phyloP scores from a whole-genome alignment of 2,888 invertebrate genomes.

The Ichneumon xanthorius region DNA sequence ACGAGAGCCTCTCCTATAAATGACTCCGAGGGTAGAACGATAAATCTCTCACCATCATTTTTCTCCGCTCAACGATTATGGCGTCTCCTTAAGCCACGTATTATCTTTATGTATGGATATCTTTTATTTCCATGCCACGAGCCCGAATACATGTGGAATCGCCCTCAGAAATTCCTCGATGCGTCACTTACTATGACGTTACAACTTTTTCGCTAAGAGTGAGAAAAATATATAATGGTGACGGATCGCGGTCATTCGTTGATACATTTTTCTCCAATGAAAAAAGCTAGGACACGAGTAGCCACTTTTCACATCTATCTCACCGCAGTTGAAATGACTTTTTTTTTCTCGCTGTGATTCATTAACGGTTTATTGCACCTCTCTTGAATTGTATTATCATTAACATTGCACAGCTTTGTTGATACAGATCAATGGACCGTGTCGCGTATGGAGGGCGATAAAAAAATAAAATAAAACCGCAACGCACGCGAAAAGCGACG shows the following conservation, averaged over 20 bases:
- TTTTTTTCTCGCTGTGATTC: background rate
- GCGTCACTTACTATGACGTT: background rate
- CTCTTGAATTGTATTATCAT: slow-evolving; percentile 3
- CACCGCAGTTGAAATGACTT: background rate
- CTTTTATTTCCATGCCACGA: slow-evolving; percentile 16
- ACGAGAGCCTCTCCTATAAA: slow-evolving; percentile 39
- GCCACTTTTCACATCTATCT: background rate
- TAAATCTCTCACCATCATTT: slow-evolving; percentile 50
- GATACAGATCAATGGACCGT: slow-evolving; percentile 30
- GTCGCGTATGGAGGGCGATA: background rate
- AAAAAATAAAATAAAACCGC: slow-evolving; percentile 4
- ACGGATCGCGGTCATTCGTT: background rate
- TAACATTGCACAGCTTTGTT: background rate
- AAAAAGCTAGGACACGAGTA: background rate
- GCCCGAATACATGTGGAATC: background rate
- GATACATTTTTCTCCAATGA: background rate
- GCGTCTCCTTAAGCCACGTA: background rate
- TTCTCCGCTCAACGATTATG: slow-evolving; percentile 51
- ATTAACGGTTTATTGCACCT: background rate
- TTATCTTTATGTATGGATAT: slow-evolving; percentile 37
- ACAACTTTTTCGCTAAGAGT: background rate
- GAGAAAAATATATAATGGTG: background rate
- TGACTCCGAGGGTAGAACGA: slow-evolving; percentile 34
- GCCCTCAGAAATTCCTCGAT: background rate
- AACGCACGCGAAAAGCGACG: background rate